Base-by-base conservation (phyloP, 2,797 vertebrate species). In the Cyprinella venusta region DNA sequence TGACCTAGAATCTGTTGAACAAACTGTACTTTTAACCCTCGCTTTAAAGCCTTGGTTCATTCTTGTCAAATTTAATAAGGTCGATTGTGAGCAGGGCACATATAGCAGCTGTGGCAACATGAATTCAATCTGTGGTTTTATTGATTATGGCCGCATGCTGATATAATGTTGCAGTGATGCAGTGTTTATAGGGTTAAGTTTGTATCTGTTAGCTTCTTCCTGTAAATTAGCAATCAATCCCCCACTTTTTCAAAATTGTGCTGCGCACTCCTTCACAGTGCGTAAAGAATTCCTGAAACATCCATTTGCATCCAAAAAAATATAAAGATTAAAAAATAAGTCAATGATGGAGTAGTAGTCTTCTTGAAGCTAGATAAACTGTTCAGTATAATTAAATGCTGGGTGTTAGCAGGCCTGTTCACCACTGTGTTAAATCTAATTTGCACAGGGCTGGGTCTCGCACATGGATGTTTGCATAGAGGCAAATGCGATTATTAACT, bases 391-490 rank as follows among this genome's bases (percentile, higher is more conserved):
- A 79, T 84, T 65, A 54, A 19, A 52, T 42, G 36, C 21, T 67
- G 50, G 59, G 40, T 71, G 72, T 0, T 3, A 67, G 24, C 36
- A 54, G 26, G 64, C 52, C 76, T 52, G 33, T 71, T 54, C 71
- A 65, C 40, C 30, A 8, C 59, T 40, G 76, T 78, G 64, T 71
- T 80, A 80, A 83, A 87, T 70, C 63, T 82, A 54, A 82, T 82
- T 79, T 75, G 69, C 48, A 36, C 21, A n/a, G 68, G 36, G 79
- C 52, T 68, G 45, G 70, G 52, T 59, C 33, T 54, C 3, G 48
- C 56, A 71, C 24, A 16, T 26, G 33, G n/a, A 26, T 69, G 63
- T 59, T 80, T 79, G 64, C 65, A 68, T 63, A 18, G 21, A 74
- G 65, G 76, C 30, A 72, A 52, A 76, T 75, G 54, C 64, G 76